phyloP scores from a whole-genome alignment of 2,888 invertebrate species.

The Bimastos eiseni region DNA sequence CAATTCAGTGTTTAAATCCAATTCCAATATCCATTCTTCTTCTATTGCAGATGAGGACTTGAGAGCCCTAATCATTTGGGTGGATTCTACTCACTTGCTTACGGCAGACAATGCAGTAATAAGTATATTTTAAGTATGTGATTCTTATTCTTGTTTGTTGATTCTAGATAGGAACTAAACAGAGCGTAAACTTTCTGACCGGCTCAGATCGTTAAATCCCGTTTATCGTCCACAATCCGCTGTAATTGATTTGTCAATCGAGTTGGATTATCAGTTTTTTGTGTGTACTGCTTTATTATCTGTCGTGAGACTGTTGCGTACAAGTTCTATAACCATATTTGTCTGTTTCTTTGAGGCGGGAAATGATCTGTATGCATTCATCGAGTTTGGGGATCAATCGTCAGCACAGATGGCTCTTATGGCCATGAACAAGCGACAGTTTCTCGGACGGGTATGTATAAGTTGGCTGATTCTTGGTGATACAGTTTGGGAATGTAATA shows the following conservation, averaged over 20 bases:
- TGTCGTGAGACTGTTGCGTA: not conserved
- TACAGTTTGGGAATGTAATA: too few species aligned
- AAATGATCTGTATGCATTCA: constrained; percentile 98
- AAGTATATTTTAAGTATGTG: constrained; percentile 22
- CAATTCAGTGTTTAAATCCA: constrained; percentile 8
- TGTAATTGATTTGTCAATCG: not conserved
- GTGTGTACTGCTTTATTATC: not conserved
- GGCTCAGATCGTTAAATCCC: not conserved
- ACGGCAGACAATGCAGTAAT: constrained; percentile 19
- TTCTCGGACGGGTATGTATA: constrained; percentile 76
- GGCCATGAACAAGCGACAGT: constrained; percentile 97
- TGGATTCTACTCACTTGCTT: not conserved
- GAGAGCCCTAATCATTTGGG: constrained; percentile 18
- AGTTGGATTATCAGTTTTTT: not conserved
- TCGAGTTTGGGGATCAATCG: constrained; percentile 94
- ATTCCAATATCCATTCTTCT: constrained; percentile 21
- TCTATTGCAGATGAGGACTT: constrained; percentile 26
- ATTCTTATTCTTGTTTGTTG: not conserved
- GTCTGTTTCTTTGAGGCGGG: constrained; percentile 75
- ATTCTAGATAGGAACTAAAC: not conserved
- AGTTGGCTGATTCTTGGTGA: not conserved
- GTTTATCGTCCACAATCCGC: not conserved
- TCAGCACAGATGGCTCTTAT: constrained; percentile 89
- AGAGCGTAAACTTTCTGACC: not conserved
- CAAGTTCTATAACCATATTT: not conserved